Conservation (phyloP, 2,797 vertebrate species). For the Perodicticus potto region DNA sequence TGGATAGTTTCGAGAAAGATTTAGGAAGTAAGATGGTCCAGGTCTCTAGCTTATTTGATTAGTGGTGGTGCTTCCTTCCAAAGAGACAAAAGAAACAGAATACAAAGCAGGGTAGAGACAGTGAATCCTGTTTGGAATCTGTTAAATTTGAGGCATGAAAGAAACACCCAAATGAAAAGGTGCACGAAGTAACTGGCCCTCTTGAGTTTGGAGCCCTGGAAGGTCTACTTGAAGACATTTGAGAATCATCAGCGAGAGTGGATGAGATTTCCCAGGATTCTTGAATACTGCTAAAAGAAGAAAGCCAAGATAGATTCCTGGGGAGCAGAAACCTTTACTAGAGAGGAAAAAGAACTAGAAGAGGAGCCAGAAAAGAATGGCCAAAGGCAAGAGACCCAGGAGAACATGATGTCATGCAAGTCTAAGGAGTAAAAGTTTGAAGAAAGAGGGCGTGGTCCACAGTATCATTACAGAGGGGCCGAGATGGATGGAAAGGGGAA, state of each 20-base stretch:
- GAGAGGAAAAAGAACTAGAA: neutral
- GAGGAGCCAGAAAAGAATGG: neutral
- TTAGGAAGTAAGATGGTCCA: neutral
- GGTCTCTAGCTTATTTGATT: conserved; percentile 20
- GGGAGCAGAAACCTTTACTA: neutral
- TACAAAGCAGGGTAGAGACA: neutral
- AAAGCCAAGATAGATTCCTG: neutral
- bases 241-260: neutral
- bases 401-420: neutral
- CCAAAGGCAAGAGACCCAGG: neutral
- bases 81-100: conserved; percentile 23
- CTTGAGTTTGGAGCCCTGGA: neutral
- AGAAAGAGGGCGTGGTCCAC: neutral
- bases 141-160: neutral
- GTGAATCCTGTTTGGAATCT: neutral
- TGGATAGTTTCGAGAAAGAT: conserved; percentile 21
- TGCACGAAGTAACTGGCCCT: neutral
- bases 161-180: neutral
- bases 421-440: neutral
- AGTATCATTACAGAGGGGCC: neutral
- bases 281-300: neutral
- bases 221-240: neutral
- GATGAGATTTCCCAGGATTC: neutral
- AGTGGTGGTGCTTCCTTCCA: neutral
- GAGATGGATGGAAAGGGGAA: neutral